Percentiles rank a stretch among this genome's conserved stretches.
phyloP scores from a whole-genome alignment of 2,888 invertebrate genomes.

The Metallyticus violacea region DNA sequence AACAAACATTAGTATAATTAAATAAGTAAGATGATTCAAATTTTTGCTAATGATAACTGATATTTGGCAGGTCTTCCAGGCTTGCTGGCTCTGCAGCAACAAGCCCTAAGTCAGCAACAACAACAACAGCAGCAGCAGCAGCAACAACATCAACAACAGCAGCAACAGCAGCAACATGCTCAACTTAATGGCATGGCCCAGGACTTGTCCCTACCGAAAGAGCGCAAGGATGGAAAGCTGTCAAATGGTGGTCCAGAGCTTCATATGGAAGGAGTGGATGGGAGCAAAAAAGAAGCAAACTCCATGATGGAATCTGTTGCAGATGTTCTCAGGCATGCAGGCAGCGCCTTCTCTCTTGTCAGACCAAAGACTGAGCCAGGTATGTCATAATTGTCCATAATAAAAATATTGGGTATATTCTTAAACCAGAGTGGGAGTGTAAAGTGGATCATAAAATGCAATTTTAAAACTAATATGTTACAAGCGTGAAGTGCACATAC shows the following conservation, averaged over 20 bases:
- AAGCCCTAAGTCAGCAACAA: constrained; percentile 42
- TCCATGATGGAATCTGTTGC: constrained; percentile 67
- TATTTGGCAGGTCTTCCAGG: constrained; percentile 42
- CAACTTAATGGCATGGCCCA: constrained; percentile 65
- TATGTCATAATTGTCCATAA: too few species aligned
- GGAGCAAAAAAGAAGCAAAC: constrained; percentile 41
- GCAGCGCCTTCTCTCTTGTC: constrained; percentile 84
- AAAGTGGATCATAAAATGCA: too few species aligned
- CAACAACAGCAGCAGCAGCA: constrained; percentile 44
- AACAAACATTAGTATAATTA: background rate
- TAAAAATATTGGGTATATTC: too few species aligned
- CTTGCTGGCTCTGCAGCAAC: constrained; percentile 76
- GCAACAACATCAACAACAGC: constrained; percentile 53
- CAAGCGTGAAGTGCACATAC: too few species aligned
- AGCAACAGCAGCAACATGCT: constrained; percentile 39
- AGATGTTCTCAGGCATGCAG: constrained; percentile 72
- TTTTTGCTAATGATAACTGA: constrained; percentile 11
- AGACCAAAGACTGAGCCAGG: constrained; percentile 83
- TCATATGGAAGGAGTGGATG: constrained; percentile 21
- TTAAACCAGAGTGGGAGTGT: too few species aligned
- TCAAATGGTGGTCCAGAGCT: constrained; percentile 38
- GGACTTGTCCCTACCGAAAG: constrained; percentile 81
- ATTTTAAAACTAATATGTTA: too few species aligned
- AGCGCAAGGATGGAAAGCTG: constrained; percentile 36
- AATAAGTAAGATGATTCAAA: background rate